phyloP scores from a whole-genome alignment of 2,113 vertebrate species.

The Promerops cafer region DNA sequence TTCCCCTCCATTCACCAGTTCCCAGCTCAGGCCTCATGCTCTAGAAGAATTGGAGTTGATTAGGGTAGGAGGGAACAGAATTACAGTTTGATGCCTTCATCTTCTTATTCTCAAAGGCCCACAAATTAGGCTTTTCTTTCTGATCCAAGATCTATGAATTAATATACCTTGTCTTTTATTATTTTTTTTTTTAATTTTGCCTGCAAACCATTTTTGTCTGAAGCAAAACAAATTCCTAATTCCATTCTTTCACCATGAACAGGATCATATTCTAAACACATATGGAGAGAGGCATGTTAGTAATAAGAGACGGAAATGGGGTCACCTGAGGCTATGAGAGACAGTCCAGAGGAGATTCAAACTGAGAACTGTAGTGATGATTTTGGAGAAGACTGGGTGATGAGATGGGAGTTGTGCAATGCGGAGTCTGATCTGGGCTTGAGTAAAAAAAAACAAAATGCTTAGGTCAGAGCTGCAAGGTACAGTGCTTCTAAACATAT shows the following conservation, averaged over 20 bases:
- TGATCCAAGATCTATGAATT: background rate
- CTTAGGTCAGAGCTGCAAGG: conserved; percentile 55
- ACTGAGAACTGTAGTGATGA: background rate
- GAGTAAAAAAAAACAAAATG: conserved; percentile 56
- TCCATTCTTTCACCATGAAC: background rate
- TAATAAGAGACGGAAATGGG: conserved; percentile 11
- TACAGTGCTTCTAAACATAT: conserved; percentile 41
- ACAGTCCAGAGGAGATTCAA: conserved; percentile 24
- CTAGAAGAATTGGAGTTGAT: background rate
- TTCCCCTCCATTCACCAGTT: background rate
- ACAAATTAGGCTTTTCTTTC: background rate
- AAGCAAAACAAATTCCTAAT: background rate
- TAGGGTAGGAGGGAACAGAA: background rate
- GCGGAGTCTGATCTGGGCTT: conserved; percentile 2
- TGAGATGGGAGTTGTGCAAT: conserved; percentile 25
- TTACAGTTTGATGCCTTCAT: background rate
- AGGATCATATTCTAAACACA: background rate
- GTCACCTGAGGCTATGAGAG: conserved; percentile 27
- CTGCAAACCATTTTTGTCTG: background rate
- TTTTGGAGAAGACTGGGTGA: conserved; percentile 35
- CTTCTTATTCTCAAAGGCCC: conserved; percentile 44
- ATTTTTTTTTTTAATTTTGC: background rate
- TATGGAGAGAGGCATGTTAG: background rate
- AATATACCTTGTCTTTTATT: background rate
- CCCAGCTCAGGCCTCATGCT: background rate